A percentile compares a stretch with the other conserved stretches of the same genome.
Conservation (phyloP, 2,113 vertebrate genomes). For the Herpetotheres cachinnans region DNA sequence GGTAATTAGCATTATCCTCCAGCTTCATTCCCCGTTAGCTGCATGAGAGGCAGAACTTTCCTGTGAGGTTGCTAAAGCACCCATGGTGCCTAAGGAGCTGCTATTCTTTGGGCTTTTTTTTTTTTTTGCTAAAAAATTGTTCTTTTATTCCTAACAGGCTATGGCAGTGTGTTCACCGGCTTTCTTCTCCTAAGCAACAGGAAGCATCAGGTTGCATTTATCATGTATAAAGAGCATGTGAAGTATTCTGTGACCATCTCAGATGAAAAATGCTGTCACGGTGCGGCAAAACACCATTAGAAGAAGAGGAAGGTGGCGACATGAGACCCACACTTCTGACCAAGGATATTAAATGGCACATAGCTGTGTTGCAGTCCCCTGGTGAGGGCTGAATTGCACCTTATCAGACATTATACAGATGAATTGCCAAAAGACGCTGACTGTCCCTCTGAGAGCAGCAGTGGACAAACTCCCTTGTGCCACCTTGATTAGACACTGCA, state of each 20-base stretch:
- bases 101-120: too few relatives aligned
- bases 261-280: not conserved
- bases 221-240: not conserved
- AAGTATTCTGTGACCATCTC: not conserved
- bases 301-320: not conserved
- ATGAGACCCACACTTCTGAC: not conserved
- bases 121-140: not conserved
- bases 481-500: not conserved
- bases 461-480: not conserved
- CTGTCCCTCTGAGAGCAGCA: not conserved
- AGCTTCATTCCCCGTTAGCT: not conserved
- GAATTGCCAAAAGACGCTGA: not conserved
- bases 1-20: not conserved
- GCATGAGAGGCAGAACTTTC: not conserved
- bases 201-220: not conserved
- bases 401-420: not conserved
- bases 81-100: not conserved
- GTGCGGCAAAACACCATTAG: not conserved
- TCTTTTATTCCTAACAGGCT: not conserved
- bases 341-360: not conserved
- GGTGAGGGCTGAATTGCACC: not conserved
- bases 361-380: not conserved
- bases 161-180: not conserved
- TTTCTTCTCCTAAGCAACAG: not conserved
- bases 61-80: not conserved